These are phyloP conservation scores for Palythoa caribaeorum DNA, from an alignment of 92 coral and sea anemone genomes.

Conservation along the genomic window DNA sequence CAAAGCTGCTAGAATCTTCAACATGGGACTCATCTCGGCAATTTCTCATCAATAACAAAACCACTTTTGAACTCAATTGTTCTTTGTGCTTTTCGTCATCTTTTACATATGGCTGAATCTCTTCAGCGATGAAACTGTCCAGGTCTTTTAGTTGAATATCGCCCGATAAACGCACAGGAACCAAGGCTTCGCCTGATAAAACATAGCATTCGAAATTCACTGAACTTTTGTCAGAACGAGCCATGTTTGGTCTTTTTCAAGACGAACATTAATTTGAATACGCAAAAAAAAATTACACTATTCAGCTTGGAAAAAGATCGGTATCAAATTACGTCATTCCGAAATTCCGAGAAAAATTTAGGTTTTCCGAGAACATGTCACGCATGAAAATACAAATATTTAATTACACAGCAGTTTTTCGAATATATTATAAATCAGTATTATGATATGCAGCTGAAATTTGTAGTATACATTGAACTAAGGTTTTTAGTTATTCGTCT, in stretches of 20 bases:
- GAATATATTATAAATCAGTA: no score
- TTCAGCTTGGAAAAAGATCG: background rate
- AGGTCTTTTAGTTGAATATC: slow-evolving; percentile 39
- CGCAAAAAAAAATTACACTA: background rate
- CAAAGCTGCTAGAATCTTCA: background rate
- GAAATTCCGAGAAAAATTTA: background rate
- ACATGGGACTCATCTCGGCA: background rate
- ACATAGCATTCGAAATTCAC: slow-evolving; percentile 41
- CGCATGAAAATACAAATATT: background rate
- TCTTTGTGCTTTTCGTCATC: background rate
- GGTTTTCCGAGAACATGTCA: background rate
- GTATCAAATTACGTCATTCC: background rate
- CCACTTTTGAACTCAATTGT: background rate
- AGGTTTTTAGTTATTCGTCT: no score
- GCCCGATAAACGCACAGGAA: slow-evolving; percentile 40
- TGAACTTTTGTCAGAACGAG: slow-evolving; percentile 12
- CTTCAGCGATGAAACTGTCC: background rate
- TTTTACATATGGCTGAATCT: background rate
- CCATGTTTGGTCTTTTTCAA: slow-evolving; percentile 11
- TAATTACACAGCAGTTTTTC: background rate
- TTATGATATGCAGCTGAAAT: no score
- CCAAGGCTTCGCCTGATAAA: slow-evolving; percentile 27
- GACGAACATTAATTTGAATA: background rate
- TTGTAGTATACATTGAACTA: no score
- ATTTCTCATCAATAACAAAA: background rate